Percentiles rank a stretch among this genome's conserved stretches.
Evolutionary conservation across 2,888 invertebrate genomes (phyloP).

Genomic region (Oscheius sp.): DNA sequence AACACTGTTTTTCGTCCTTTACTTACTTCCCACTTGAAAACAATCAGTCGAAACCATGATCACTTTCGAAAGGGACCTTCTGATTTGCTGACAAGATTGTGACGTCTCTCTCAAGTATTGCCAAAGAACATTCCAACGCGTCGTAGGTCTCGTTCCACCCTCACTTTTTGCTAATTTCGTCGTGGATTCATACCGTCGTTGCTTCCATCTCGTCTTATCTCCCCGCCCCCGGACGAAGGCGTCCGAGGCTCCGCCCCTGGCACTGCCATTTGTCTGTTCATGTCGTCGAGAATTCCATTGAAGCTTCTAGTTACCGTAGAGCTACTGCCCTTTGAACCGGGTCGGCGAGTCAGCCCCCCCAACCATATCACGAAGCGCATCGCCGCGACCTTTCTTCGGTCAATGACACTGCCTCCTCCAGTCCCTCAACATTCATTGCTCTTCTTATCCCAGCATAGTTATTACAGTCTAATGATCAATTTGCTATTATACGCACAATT

Average conservation of each 20-base stretch:
- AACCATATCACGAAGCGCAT: constrained; percentile 28
- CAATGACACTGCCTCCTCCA: constrained; percentile 27
- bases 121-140: too few relatives aligned
- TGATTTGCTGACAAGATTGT: too few relatives aligned
- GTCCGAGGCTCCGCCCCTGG: constrained; percentile 26
- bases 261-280: constrained; percentile 23
- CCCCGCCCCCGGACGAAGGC: constrained; percentile 27
- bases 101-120: too few relatives aligned
- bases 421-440: constrained; percentile 19
- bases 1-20: too few relatives aligned
- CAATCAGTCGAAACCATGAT: too few relatives aligned
- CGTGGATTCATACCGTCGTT: constrained; percentile 22
- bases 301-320: constrained; percentile 20
- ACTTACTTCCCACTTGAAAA: too few relatives aligned
- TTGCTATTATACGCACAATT: too few relatives aligned
- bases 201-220: constrained; percentile 30
- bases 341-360: constrained; percentile 19
- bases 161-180: background rate
- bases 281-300: constrained; percentile 19
- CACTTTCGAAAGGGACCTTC: too few relatives aligned
- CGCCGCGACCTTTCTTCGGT: constrained; percentile 32
- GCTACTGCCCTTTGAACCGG: constrained; percentile 29
- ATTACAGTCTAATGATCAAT: too few relatives aligned
- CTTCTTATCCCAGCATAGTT: constrained; percentile 15
- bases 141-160: background rate